phyloP scores from a whole-genome alignment of 2,888 invertebrate species.

The Cryptus viduatorius region DNA sequence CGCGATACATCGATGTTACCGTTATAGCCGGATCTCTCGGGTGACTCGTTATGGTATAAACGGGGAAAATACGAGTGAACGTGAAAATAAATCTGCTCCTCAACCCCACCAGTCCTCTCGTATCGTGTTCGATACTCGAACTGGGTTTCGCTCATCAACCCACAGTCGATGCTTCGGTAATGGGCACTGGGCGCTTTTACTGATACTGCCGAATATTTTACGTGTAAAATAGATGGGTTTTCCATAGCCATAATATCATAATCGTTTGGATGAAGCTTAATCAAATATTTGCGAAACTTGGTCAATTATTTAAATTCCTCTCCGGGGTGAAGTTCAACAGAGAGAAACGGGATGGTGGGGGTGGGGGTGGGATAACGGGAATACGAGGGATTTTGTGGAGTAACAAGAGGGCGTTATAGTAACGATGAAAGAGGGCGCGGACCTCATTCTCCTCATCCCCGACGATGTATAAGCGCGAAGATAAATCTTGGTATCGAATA shows the following conservation, averaged over 20 bases:
- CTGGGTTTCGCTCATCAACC: slow-evolving; percentile 19
- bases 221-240: slow-evolving; percentile 33
- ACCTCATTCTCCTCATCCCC: background rate
- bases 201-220: background rate
- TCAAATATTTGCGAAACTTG: slow-evolving; percentile 63
- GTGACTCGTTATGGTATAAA: background rate
- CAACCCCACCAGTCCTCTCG: background rate
- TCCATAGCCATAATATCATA: slow-evolving; percentile 42
- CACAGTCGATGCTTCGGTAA: slow-evolving; percentile 9
- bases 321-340: background rate
- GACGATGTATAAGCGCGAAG: slow-evolving; percentile 58
- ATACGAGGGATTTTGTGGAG: slow-evolving; percentile 26
- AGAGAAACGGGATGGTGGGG: slow-evolving; percentile 3
- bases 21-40: background rate
- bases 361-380: slow-evolving; percentile 21
- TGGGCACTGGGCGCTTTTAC: background rate
- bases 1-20: background rate
- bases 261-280: slow-evolving; percentile 39
- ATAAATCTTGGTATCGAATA: slow-evolving; percentile 70
- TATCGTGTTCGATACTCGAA: slow-evolving; percentile 4
- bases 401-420: slow-evolving; percentile 40
- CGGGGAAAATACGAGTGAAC: slow-evolving; percentile 21
- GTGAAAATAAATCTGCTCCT: slow-evolving; percentile 10
- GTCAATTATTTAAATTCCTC: slow-evolving; percentile 59
- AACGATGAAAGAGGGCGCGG: slow-evolving; percentile 43